Conservation (phyloP, 2,797 vertebrate genomes). For the Simalia tracyae region DNA sequence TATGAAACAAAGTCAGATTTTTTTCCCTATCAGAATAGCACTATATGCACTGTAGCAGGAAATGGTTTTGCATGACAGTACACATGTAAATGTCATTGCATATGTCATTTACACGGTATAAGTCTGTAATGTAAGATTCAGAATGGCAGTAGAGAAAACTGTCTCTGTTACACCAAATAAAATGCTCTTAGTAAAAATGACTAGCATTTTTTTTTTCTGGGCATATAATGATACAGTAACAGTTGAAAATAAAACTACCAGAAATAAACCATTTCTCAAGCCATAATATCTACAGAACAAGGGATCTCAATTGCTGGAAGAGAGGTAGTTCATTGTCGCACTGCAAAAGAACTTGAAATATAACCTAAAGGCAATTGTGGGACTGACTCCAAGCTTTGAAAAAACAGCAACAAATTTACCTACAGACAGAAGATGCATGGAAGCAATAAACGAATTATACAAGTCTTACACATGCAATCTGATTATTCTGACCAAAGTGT, state of each 20-base stretch:
- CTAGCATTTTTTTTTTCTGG: constrained; percentile 73
- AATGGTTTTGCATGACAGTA: constrained; percentile 83
- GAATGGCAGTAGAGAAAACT: constrained; percentile 65
- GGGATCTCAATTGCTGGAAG: constrained; percentile 90
- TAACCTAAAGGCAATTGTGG: constrained; percentile 87
- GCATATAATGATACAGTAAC: constrained; percentile 73
- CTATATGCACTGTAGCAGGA: constrained; percentile 88
- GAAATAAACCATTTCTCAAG: constrained; percentile 87
- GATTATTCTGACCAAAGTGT: constrained; percentile 99
- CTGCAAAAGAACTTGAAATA: constrained; percentile 91
- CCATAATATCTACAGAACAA: constrained; percentile 84
- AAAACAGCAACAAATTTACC: constrained; percentile 98
- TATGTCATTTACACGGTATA: constrained; percentile 78
- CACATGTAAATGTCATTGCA: constrained; percentile 86
- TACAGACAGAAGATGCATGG: constrained; percentile 98
- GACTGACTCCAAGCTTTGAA: constrained; percentile 89
- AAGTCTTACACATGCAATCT: constrained; percentile 95
- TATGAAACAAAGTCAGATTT: constrained; percentile 64
- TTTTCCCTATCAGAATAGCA: constrained; percentile 75
- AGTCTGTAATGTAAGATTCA: constrained; percentile 70
- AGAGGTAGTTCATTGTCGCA: constrained; percentile 86
- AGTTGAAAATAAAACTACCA: constrained; percentile 83
- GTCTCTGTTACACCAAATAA: constrained; percentile 75
- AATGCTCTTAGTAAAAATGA: constrained; percentile 77
- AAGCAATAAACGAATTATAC: constrained; percentile 98